Base-by-base conservation (phyloP, 2,888 invertebrate species). In the Orchestes rusci region DNA sequence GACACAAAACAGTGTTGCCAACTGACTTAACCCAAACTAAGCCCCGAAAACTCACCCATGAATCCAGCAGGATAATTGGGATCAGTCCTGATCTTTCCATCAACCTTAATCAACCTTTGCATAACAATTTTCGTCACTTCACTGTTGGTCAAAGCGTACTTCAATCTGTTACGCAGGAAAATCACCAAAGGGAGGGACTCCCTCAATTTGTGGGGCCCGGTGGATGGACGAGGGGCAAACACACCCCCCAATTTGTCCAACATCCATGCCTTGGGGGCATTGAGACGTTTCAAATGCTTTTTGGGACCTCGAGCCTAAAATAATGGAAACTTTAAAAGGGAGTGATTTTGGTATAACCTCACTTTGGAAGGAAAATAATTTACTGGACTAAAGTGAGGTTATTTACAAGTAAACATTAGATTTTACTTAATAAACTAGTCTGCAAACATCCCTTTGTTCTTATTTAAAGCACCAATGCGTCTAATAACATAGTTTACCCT, bases 231-330 rank as follows among this genome's bases (percentile, higher is more conserved):
- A 53, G 97, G 97, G 57, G 99, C 97, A 69, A 92, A 97, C 47
- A 91, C 93, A 66, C 97, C 97, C 55, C 94, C 93, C 62, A 97
- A 75, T 74, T 99, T 99, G 79, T 96, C 97, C 80, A 99, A 82
- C 96, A 99, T 97, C 99, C 99, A 99, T 87, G 97, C 92, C 74
- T 95, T 96, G 8, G 99, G 99, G 48, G 99, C 99, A 70, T 90
- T 86, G 65, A 99, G 79, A 73, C 99, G 94, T 84, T 99, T 99
- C 79, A 99, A 79, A 76, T 97, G 97, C 78, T 97, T 96, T 73
- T 95, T 96, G 34, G 95, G 96, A 71, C 99, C 99, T 73, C 97
- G 89, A 73, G 91, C 94, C 95, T 91, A 68, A n/a, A 45, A 45
- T 5, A 23, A n/a, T n/a, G n/a, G n/a, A n/a, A n/a, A n/a, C n/a